phyloP scores from a whole-genome alignment of 1,140 invertebrate species.

The Cyrtorhinus lividipennis region DNA sequence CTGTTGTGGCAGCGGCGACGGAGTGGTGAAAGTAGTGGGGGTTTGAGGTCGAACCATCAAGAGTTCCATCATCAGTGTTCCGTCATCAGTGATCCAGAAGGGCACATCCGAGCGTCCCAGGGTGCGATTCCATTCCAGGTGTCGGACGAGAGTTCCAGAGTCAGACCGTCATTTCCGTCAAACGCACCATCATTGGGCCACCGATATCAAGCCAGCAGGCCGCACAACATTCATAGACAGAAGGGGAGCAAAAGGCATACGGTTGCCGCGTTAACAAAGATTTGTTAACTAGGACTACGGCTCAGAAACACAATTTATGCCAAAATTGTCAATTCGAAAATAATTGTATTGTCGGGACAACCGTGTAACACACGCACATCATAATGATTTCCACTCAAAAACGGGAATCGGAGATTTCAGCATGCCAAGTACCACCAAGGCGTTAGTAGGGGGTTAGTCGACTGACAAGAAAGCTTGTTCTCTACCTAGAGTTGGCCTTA shows the following conservation, averaged over 20 bases:
- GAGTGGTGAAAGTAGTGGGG: neutral
- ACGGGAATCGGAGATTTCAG: neutral
- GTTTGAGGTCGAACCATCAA: constrained; percentile 31
- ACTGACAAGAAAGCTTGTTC: constrained; percentile 11
- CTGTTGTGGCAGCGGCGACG: constrained; percentile 32
- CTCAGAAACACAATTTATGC: constrained; percentile 22
- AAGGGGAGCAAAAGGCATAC: constrained; percentile 24
- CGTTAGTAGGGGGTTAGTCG: constrained; percentile 8
- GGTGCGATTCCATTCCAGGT: neutral
- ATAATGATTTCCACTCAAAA: neutral
- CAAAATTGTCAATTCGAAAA: constrained; percentile 16
- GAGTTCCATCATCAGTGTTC: constrained; percentile 48
- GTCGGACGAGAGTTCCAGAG: neutral
- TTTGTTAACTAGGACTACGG: constrained; percentile 23
- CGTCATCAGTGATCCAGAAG: constrained; percentile 58
- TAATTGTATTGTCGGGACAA: constrained; percentile 5
- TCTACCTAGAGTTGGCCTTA: constrained; percentile 11
- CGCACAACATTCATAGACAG: constrained; percentile 24
- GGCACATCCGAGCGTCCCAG: constrained; percentile 28
- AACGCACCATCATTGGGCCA: constrained; percentile 4
- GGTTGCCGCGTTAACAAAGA: constrained; percentile 26
- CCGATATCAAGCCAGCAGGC: constrained; percentile 16
- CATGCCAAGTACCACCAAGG: constrained; percentile 15
- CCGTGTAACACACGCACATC: constrained; percentile 14
- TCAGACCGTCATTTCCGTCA: neutral